Evolutionary conservation across 2,797 vertebrate genomes (phyloP), one percentile per base, ranked within the genome.

Genomic region (Sebastes steindachneri): DNA sequence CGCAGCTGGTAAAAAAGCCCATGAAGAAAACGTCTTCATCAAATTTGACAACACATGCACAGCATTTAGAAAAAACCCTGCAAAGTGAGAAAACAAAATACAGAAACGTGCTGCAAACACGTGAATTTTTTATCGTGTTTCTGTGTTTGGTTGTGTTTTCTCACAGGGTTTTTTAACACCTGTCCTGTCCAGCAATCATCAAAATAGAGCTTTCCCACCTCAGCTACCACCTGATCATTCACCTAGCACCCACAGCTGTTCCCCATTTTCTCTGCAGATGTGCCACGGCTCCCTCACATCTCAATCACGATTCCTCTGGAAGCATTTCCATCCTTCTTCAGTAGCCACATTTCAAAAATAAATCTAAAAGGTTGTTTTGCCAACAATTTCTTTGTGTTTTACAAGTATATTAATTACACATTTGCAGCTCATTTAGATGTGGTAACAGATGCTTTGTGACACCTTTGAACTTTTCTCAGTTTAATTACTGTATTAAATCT

Each of bases 151-250:
- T 29, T 26, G 21, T 37, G 35, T 41, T 71, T 71, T 35, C 29
- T 53, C 19, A 21, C 23, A 9, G 9, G n/a, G 14, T 41, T 25
- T 68, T 68, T 70, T 33, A n/a, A 53, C 66, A 53, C 29, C 59
- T 73, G 62, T 73, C 29, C 64, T 73, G 53, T 73, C 59, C 2
- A 29, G 17, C n/a, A 75, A 62, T 19, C 60, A 77, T 80, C 64
- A 76, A 73, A 55, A 59, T 57, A 37, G 7, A 14, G 33, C 70
- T 63, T 57, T 73, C 29, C 7, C 10, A 31, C 41, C 21, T 70
- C 21, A 10, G 11, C 28, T 71, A 21, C 53, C 26, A 60, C 21
- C 48, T 5, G 7, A 57, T n/a, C 28, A 59, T 53, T 59, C 4
- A 80, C 60, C 21, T 51, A 12, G 67, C 37, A 2, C 11, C 17